Conservation (phyloP, 2,888 invertebrate genomes). For the Atrina japonica region DNA sequence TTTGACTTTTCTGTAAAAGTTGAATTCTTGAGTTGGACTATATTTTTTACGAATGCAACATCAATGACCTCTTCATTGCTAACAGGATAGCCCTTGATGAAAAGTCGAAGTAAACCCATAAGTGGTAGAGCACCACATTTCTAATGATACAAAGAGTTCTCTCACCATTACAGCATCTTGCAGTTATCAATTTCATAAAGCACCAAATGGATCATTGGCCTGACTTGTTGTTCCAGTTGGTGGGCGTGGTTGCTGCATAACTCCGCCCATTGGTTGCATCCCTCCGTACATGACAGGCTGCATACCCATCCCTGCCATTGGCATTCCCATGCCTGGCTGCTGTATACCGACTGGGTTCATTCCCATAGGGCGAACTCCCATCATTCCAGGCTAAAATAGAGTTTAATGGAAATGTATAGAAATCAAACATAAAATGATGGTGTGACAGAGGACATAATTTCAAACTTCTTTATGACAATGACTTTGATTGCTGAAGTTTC, state of each 20-base stretch:
- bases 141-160: too few species aligned
- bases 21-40: too few species aligned
- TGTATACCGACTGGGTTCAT: conserved; percentile 27
- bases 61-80: too few species aligned
- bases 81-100: too few species aligned
- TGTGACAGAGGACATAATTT: too few species aligned
- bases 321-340: conserved; percentile 51
- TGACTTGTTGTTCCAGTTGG: conserved; percentile 49
- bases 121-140: too few species aligned
- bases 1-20: too few species aligned
- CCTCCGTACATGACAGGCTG: conserved; percentile 32
- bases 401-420: conserved; percentile 8
- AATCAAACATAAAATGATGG: too few species aligned
- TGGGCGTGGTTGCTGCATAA: conserved; percentile 54
- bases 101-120: too few species aligned
- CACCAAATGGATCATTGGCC: conserved; percentile 73
- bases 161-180: conserved; percentile 30
- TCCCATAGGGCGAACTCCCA: conserved; percentile 52
- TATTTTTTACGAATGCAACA: too few species aligned
- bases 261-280: conserved; percentile 24
- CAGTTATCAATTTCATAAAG: conserved; percentile 66
- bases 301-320: conserved; percentile 42
- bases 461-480: too few species aligned
- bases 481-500: too few species aligned
- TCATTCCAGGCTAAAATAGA: conserved; percentile 53